These are phyloP conservation scores for Hippocampus mohnikei DNA, from an alignment of 2,113 vertebrate species.

Conservation along the genomic window DNA sequence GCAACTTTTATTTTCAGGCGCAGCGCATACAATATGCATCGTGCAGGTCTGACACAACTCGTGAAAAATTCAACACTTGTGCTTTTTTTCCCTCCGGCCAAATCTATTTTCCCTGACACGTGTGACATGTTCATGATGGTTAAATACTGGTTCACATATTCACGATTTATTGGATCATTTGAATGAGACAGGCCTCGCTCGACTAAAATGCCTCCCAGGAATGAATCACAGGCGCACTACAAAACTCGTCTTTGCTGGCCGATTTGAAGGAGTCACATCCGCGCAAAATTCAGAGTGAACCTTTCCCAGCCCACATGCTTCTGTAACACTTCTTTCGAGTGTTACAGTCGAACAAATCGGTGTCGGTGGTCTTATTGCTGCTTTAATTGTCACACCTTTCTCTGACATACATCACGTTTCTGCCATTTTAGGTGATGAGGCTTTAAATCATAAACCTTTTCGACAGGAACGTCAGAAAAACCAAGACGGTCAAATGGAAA, in stretches of 20 bases:
- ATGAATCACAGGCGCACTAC: constrained; percentile 40
- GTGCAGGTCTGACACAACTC: neutral
- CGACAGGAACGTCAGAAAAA: too few relatives aligned
- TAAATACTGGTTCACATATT: constrained; percentile 33
- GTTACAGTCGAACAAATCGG: constrained; percentile 29
- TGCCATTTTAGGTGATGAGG: constrained; percentile 16
- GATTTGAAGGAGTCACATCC: constrained; percentile 48
- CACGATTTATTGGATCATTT: constrained; percentile 41
- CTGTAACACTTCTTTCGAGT: constrained; percentile 41
- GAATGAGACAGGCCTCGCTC: constrained; percentile 33
- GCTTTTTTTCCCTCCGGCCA: constrained; percentile 16
- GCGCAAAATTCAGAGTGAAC: constrained; percentile 43
- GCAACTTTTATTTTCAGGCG: constrained; percentile 24
- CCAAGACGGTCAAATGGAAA: too few relatives aligned
- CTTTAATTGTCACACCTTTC: constrained; percentile 24
- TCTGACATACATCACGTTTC: constrained; percentile 36
- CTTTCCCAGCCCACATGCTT: constrained; percentile 36
- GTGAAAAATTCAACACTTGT: constrained; percentile 34
- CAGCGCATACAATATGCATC: constrained; percentile 10
- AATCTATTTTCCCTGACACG: constrained; percentile 20
- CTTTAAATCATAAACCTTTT: too few relatives aligned
- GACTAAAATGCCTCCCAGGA: constrained; percentile 40
- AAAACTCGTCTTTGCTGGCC: constrained; percentile 33
- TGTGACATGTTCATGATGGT: constrained; percentile 19
- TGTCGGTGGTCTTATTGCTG: neutral